Percentiles rank a stretch among this genome's conserved stretches.
These are phyloP conservation scores for Deroptyus accipitrinus DNA, from an alignment of 2,113 vertebrate species.

Conservation along the genomic window DNA sequence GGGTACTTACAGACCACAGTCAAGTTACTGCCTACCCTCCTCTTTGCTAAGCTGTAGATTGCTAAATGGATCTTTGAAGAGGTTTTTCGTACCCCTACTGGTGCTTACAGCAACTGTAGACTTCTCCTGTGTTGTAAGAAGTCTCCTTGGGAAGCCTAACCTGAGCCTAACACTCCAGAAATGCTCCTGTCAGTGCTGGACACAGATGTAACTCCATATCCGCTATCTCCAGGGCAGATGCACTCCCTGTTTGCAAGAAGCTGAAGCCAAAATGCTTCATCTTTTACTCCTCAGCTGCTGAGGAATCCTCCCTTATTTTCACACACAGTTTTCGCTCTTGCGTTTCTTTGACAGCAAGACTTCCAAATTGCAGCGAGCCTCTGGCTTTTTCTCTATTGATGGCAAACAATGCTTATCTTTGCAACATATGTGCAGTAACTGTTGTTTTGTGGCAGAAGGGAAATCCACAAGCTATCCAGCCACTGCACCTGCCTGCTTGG, in stretches of 20 bases:
- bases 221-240: accelerated
- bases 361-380: background rate
- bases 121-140: background rate
- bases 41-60: constrained; percentile 9
- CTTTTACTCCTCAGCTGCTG: background rate
- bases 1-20: background rate
- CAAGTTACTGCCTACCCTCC: background rate
- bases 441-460: constrained; percentile 17
- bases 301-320: background rate
- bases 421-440: constrained; percentile 20
- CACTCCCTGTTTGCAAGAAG: background rate
- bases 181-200: background rate
- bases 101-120: background rate
- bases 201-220: background rate
- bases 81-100: background rate
- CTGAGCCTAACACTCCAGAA: background rate
- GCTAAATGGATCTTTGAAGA: background rate
- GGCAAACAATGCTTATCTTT: background rate
- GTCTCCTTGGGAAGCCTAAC: background rate
- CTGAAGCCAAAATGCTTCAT: background rate
- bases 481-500: constrained; percentile 56
- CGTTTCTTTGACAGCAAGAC: background rate
- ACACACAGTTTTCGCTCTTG: background rate
- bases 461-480: constrained; percentile 54
- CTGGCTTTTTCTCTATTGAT: accelerated